Evolutionary conservation across 2,888 invertebrate species (phyloP).

Genomic region (Cactoblastis cactorum): DNA sequence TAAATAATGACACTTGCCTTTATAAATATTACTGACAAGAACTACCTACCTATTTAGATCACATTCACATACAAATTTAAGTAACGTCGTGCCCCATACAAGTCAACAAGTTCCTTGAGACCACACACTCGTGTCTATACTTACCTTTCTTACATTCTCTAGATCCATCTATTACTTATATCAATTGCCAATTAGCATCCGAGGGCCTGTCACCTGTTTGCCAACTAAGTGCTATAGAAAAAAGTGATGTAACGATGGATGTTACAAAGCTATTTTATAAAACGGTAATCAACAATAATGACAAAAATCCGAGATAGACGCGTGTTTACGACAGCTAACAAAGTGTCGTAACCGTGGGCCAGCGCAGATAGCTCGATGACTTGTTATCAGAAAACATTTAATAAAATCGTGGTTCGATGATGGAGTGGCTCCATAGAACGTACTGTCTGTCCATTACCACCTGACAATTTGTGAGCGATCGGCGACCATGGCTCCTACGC

Average conservation of each 20-base stretch:
- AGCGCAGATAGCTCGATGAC: constrained; percentile 25
- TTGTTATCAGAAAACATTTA: constrained; percentile 58
- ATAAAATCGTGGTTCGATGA: constrained; percentile 62
- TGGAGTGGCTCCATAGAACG: constrained; percentile 53
- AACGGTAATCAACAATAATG: constrained; percentile 29
- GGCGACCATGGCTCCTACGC: constrained; percentile 46
- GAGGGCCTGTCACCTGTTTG: constrained; percentile 6
- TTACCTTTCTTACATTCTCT: neutral
- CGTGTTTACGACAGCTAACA: constrained; percentile 49
- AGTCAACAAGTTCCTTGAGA: neutral
- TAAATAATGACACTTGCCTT: too few relatives aligned
- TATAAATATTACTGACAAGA: too few relatives aligned
- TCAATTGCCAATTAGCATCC: constrained; percentile 7
- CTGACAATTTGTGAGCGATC: constrained; percentile 73
- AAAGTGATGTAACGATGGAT: constrained; percentile 9
- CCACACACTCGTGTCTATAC: neutral
- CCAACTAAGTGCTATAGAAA: constrained; percentile 5
- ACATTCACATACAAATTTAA: too few relatives aligned
- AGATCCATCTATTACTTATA: constrained; percentile 1
- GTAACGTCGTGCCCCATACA: constrained; percentile 7
- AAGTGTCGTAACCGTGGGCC: constrained; percentile 56
- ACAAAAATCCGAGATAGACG: constrained; percentile 35
- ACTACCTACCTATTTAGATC: too few relatives aligned
- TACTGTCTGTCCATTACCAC: constrained; percentile 58
- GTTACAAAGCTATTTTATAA: constrained; percentile 10